These are phyloP conservation scores for Stigmatopora nigra DNA, from an alignment of 2,113 vertebrate species.

Conservation along the genomic window DNA sequence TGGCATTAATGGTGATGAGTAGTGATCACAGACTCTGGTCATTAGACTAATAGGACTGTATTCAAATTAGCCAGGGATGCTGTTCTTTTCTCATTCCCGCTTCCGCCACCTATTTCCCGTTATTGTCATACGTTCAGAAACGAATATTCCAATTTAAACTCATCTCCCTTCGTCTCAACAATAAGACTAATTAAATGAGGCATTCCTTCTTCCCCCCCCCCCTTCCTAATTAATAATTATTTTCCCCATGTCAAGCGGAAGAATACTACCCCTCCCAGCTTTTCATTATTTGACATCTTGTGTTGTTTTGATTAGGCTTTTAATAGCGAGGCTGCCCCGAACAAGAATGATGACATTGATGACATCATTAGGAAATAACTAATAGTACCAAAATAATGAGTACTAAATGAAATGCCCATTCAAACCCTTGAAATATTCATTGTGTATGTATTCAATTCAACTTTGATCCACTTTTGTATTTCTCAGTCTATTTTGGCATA, in stretches of 20 bases:
- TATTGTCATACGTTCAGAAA: slow-evolving; percentile 44
- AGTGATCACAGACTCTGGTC: slow-evolving; percentile 89
- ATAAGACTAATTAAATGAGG: slow-evolving; percentile 62
- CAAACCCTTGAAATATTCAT: background rate
- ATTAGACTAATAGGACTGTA: slow-evolving; percentile 98
- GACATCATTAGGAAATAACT: background rate
- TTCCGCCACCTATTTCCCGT: slow-evolving; percentile 42
- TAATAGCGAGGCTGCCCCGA: background rate
- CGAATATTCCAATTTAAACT: slow-evolving; percentile 44
- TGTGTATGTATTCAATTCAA: background rate
- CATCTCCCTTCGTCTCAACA: slow-evolving; percentile 41
- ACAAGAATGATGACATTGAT: background rate
- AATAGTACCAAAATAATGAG: background rate
- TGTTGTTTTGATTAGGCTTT: slow-evolving; percentile 15
- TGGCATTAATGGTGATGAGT: slow-evolving; percentile 91
- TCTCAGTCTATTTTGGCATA: background rate
- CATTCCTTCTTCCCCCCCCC: slow-evolving; percentile 12
- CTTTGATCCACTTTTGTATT: too few relatives aligned
- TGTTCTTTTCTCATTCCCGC: slow-evolving; percentile 33
- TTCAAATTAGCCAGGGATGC: slow-evolving; percentile 79
- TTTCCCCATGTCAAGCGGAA: slow-evolving; percentile 65
- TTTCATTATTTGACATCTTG: slow-evolving; percentile 12
- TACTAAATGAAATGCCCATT: background rate
- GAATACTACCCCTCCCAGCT: slow-evolving; percentile 15
- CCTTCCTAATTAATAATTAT: slow-evolving; percentile 69